phyloP scores from a whole-genome alignment of 2,797 vertebrate genomes.

The Channallabes apus region DNA sequence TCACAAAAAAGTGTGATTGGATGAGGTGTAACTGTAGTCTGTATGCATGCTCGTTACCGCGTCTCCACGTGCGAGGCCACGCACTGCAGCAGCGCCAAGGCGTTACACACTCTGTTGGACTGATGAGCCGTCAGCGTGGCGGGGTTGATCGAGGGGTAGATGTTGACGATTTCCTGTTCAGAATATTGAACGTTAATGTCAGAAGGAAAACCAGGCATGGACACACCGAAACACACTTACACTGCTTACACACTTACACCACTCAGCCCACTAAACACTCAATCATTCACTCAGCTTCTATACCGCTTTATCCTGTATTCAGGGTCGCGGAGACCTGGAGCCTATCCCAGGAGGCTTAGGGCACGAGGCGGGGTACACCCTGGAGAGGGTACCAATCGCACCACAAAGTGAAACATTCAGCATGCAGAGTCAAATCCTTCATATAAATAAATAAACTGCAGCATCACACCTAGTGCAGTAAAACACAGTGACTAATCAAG shows the following conservation, averaged over 20 bases:
- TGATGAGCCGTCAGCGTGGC: constrained; percentile 97
- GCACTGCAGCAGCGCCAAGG: constrained; percentile 92
- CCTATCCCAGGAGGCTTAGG: too few species aligned
- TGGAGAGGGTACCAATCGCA: too few species aligned
- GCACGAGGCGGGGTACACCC: too few species aligned
- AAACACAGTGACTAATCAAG: too few species aligned
- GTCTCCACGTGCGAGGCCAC: constrained; percentile 98
- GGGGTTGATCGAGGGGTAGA: constrained; percentile 97
- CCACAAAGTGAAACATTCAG: not conserved
- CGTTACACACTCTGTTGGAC: constrained; percentile 97
- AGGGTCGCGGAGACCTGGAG: too few species aligned
- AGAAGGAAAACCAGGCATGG: not conserved
- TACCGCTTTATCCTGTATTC: too few species aligned
- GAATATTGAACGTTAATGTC: not conserved
- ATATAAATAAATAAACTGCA: not conserved
- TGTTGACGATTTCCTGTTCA: constrained; percentile 95
- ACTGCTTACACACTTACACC: too few species aligned
- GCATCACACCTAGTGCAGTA: too few species aligned
- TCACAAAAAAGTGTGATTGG: not conserved
- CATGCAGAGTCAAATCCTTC: not conserved
- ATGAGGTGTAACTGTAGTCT: not conserved
- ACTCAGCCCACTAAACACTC: too few species aligned
- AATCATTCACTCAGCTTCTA: too few species aligned
- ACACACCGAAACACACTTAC: not conserved
- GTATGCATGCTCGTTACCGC: constrained; percentile 69